Evolutionary conservation across 2,797 vertebrate genomes (phyloP).

Genomic region (Clamator glandarius): DNA sequence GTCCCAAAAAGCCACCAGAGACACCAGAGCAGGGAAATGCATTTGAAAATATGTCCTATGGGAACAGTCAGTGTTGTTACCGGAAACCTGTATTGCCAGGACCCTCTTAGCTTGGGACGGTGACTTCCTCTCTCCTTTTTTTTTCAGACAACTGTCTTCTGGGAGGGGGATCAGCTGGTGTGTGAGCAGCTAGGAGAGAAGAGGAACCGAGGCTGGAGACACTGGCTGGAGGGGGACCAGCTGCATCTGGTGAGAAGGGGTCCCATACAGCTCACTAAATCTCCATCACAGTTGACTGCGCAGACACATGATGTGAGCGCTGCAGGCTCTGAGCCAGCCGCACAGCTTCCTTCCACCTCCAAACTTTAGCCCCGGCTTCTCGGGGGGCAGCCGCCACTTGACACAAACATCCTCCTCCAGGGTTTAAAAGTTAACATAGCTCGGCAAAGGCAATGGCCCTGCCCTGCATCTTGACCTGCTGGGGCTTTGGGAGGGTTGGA

Average conservation of each 20-base stretch:
- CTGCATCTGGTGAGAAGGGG: slow-evolving; percentile 85
- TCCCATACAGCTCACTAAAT: neutral
- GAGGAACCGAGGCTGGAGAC: slow-evolving; percentile 91
- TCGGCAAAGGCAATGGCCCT: neutral
- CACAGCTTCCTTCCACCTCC: neutral
- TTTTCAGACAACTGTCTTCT: slow-evolving; percentile 87
- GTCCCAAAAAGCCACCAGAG: neutral
- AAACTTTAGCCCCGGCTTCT: neutral
- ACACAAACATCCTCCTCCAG: slow-evolving; percentile 50
- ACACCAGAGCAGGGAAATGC: neutral
- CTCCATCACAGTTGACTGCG: fast-evolving
- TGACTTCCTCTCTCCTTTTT: neutral
- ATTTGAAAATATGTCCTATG: neutral
- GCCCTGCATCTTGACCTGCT: neutral
- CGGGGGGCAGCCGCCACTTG: neutral
- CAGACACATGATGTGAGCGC: neutral
- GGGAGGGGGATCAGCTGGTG: slow-evolving; percentile 89
- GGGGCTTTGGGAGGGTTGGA: neutral
- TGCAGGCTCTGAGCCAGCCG: neutral
- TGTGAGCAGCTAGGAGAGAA: slow-evolving; percentile 92
- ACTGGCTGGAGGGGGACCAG: slow-evolving; percentile 90
- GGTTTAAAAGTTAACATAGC: slow-evolving; percentile 44
- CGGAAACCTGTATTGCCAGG: neutral
- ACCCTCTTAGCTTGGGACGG: fast-evolving
- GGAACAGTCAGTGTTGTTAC: fast-evolving